A percentile compares a stretch with the other conserved stretches of the same genome.
These are phyloP conservation scores for Ditylenchus weischeri DNA, from an alignment of 2,888 invertebrate genomes.

Conservation along the genomic window DNA sequence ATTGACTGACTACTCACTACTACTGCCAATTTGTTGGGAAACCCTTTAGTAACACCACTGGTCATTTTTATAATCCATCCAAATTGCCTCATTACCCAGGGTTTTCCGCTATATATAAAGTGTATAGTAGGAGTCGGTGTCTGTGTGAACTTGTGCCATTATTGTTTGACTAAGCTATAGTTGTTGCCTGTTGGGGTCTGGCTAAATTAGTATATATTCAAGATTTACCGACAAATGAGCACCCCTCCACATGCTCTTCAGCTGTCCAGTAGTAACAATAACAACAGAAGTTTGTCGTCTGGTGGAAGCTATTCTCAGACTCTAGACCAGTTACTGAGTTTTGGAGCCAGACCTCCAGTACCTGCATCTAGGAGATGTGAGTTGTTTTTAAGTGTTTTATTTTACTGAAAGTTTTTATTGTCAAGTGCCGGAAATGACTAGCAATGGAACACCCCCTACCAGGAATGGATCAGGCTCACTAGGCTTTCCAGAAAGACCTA, in stretches of 20 bases:
- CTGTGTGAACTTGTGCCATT: too few relatives aligned
- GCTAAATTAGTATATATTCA: background rate
- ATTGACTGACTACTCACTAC: too few relatives aligned
- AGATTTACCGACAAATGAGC: slow-evolving; percentile 9
- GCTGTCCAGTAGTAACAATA: background rate
- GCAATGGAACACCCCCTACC: too few relatives aligned
- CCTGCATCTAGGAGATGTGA: background rate
- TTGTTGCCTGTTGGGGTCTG: too few relatives aligned
- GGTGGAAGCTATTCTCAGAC: slow-evolving; percentile 1
- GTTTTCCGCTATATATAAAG: too few relatives aligned
- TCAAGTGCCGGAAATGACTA: background rate
- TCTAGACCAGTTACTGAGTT: background rate
- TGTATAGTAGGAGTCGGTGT: too few relatives aligned
- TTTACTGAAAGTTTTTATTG: too few relatives aligned
- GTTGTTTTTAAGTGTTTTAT: background rate
- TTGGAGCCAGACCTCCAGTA: slow-evolving; percentile 5
- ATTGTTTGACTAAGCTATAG: too few relatives aligned
- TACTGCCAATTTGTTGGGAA: too few relatives aligned
- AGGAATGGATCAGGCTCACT: background rate
- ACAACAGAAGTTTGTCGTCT: background rate
- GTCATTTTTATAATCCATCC: too few relatives aligned
- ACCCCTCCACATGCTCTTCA: background rate
- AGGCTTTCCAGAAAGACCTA: background rate
- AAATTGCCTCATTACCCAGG: too few relatives aligned
- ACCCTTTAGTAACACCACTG: too few relatives aligned